Percentiles rank a stretch among this genome's conserved stretches.
Conservation (phyloP, 2,113 vertebrate genomes). For the Ellobius talpinus region DNA sequence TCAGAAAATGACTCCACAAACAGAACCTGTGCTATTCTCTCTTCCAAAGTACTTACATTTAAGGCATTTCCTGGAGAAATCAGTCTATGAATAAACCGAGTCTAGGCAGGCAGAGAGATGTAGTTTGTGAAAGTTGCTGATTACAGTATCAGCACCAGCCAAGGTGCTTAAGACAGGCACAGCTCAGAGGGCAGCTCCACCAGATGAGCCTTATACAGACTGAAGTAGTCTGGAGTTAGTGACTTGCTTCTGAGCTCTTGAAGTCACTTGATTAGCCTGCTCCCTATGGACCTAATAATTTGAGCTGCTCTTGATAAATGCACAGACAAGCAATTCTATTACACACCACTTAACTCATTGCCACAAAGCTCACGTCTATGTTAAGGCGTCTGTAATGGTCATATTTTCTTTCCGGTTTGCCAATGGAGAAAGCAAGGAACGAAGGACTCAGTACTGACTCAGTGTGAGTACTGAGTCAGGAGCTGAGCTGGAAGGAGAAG, state of each 20-base stretch:
- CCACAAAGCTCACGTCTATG: background rate
- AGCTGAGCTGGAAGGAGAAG: background rate
- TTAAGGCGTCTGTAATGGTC: background rate
- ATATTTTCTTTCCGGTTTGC: constrained; percentile 2
- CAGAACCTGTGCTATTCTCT: background rate
- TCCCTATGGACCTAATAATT: background rate
- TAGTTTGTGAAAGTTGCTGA: constrained; percentile 37
- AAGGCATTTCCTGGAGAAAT: constrained; percentile 44
- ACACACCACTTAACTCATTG: background rate
- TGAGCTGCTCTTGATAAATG: constrained; percentile 29
- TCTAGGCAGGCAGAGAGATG: background rate
- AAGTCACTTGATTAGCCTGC: background rate
- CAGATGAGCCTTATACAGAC: background rate
- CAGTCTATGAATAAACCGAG: background rate
- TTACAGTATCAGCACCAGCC: background rate
- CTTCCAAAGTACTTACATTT: constrained; percentile 46
- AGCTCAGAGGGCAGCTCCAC: background rate
- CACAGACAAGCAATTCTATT: background rate
- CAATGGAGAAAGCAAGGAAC: background rate
- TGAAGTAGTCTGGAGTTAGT: background rate
- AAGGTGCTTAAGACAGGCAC: background rate
- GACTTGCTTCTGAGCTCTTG: constrained; percentile 24
- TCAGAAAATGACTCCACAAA: constrained; percentile 19
- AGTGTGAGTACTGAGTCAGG: background rate
- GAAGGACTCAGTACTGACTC: background rate